Percentiles rank a stretch among this genome's conserved stretches.
Conservation (phyloP, 2,888 invertebrate species). For the Hemaris fuciformis region DNA sequence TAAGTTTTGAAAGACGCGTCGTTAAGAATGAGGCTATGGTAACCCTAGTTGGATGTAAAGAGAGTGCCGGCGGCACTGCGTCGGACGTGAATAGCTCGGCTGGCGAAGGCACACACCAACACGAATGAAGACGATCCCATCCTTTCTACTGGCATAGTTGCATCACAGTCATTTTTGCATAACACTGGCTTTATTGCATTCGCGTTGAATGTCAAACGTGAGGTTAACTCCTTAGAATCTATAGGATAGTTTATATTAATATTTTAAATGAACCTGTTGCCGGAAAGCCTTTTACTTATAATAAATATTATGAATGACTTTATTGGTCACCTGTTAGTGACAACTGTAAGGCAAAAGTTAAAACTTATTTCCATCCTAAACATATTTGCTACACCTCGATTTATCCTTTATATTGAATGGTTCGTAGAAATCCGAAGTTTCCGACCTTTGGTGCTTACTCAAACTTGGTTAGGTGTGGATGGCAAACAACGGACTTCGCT, state of each 20-base stretch:
- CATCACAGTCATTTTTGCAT: conserved; percentile 64
- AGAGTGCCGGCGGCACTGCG: conserved; percentile 41
- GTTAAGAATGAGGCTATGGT: background rate
- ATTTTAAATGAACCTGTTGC: background rate
- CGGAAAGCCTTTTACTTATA: background rate
- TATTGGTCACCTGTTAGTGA: background rate
- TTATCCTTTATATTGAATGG: conserved; percentile 22
- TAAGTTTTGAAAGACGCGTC: background rate
- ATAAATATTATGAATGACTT: background rate
- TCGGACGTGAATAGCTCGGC: conserved; percentile 48
- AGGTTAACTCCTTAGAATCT: conserved; percentile 44
- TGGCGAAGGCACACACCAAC: conserved; percentile 29
- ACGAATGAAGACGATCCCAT: conserved; percentile 51
- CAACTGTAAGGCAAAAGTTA: conserved; percentile 9
- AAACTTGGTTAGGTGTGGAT: conserved; percentile 25
- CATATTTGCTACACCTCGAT: conserved; percentile 24
- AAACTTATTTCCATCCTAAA: conserved; percentile 29
- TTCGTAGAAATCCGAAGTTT: conserved; percentile 27
- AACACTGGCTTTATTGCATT: conserved; percentile 61
- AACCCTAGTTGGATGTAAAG: conserved; percentile 23
- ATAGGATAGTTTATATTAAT: background rate
- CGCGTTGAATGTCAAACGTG: conserved; percentile 64
- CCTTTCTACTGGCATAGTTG: conserved; percentile 44
- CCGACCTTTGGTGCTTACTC: conserved; percentile 27
- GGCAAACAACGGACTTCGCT: conserved; percentile 30